These are phyloP conservation scores for Phymorhynchus buccinoides DNA, from an alignment of 1,140 invertebrate genomes.

Conservation along the genomic window DNA sequence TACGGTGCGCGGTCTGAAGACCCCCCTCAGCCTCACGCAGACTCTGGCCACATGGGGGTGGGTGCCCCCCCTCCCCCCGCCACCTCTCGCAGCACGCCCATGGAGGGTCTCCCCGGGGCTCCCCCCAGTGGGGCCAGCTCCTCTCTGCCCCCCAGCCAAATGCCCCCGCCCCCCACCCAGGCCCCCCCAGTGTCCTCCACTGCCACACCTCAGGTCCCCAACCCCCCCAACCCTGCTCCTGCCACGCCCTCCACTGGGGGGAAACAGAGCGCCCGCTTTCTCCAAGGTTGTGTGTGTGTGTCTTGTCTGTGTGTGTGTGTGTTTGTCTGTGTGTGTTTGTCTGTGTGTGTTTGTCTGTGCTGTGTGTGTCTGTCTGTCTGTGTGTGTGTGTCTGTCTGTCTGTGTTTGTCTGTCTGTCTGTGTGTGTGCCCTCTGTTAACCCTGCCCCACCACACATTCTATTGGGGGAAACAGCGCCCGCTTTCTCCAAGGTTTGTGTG, in stretches of 20 bases:
- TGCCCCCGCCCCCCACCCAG: slow-evolving; percentile 49
- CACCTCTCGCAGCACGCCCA: slow-evolving; percentile 28
- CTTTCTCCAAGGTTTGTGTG: slow-evolving; percentile 57
- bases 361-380: too few relatives aligned
- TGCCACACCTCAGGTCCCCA: slow-evolving; percentile 47
- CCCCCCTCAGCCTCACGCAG: slow-evolving; percentile 81
- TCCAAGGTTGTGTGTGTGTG: too few relatives aligned
- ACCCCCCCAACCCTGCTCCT: slow-evolving; percentile 72
- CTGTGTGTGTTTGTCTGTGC: too few relatives aligned
- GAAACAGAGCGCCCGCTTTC: slow-evolving; percentile 26
- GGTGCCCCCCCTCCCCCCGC: slow-evolving; percentile 22
- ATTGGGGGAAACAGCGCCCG: slow-evolving; percentile 78
- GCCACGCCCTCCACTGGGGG: slow-evolving; percentile 33
- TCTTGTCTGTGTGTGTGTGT: too few relatives aligned
- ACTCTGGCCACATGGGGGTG: slow-evolving; percentile 47
- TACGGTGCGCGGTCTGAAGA: slow-evolving; percentile 89
- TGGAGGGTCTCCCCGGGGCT: slow-evolving; percentile 38
- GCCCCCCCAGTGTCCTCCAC: slow-evolving; percentile 48
- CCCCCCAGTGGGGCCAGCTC: slow-evolving; percentile 32
- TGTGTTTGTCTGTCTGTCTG: too few relatives aligned
- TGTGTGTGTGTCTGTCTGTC: too few relatives aligned
- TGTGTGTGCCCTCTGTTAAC: slow-evolving; percentile 51
- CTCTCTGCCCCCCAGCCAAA: slow-evolving; percentile 34
- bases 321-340: too few relatives aligned
- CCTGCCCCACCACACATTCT: slow-evolving; percentile 21